Base-by-base conservation (phyloP, 2,797 vertebrate genomes). In the Lacerta bilineata region DNA sequence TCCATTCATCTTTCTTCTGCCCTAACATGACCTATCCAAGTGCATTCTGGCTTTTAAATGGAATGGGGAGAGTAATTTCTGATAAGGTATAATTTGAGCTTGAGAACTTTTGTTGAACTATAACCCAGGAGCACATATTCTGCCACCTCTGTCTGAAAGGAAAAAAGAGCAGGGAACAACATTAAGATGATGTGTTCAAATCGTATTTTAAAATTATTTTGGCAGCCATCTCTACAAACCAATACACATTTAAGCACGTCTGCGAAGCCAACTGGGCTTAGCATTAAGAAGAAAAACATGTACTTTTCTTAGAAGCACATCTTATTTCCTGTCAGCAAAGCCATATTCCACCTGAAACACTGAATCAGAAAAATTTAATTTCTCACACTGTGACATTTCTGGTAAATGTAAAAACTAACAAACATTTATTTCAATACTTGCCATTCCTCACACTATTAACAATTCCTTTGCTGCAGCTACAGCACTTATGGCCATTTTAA, bases 401-500 rank as follows among this genome's bases (percentile, higher is more conserved):
- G 76, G 41, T 36, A 86, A 77, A 77, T 46, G 91, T 90, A 93
- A 93, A 94, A 93, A 0, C 74, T 66, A 43, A 6, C 74, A 86
- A 92, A 92, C 89, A 0, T 0, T 80, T 27, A 61, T 79, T 71
- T 78, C 81, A 88, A 72, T 43, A 72, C 41, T 88, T 82, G 50
- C 68, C 91, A 82, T 78, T 85, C 43, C 9, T 75, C 1, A 69
- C 27, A 90, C 90, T 72, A 89, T 66, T 55, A 71, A 75, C 75
- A 59, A 83, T 85, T 85, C 85, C 86, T 92, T 89, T 61, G 93
- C 50, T 87, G 78, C 74, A 91, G 83, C 91, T 77, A 86, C 83
- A 85, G 89, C 93, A 94, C 94, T 79, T 92, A 92, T 87, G 90
- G 91, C 80, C 87, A 85, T 91, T 93, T 94, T 93, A 88, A 93